Conservation (phyloP, 2,797 vertebrate genomes). For the Peromyscus nudipes region DNA sequence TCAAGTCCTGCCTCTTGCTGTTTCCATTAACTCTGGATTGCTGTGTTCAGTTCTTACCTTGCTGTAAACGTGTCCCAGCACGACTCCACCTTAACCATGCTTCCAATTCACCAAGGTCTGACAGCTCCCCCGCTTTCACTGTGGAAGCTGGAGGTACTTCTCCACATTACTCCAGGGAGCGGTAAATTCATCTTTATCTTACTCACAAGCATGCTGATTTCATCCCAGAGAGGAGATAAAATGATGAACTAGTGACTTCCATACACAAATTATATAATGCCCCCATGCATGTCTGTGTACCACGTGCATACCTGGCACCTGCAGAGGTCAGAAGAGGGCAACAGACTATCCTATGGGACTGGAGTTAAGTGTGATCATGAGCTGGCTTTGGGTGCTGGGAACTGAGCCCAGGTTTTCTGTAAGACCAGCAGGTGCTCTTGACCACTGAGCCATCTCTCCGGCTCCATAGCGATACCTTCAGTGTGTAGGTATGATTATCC, state of each 20-base stretch:
- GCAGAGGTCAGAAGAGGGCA: not conserved
- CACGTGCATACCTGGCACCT: not conserved
- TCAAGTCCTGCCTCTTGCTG: not conserved
- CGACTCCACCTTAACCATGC: not conserved
- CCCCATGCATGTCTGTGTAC: not conserved
- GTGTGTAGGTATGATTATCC: not conserved
- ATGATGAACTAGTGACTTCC: not conserved
- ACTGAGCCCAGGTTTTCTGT: not conserved
- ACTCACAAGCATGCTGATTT: not conserved
- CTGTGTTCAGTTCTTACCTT: not conserved
- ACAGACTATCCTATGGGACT: not conserved
- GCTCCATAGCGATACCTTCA: not conserved
- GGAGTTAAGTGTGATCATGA: not conserved
- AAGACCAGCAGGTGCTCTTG: not conserved
- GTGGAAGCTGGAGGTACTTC: not conserved
- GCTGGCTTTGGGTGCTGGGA: not conserved
- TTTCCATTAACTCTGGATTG: not conserved
- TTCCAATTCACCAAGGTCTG: not conserved
- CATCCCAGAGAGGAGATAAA: not conserved
- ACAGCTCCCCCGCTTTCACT: not conserved
- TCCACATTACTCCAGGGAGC: not conserved
- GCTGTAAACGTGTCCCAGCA: not conserved
- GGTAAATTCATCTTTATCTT: not conserved
- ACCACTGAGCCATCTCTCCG: not conserved
- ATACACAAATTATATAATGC: not conserved